Evolutionary conservation across 2,797 vertebrate species (phyloP), one percentile per base, ranked within the genome.

Genomic region (Todus mexicanus): DNA sequence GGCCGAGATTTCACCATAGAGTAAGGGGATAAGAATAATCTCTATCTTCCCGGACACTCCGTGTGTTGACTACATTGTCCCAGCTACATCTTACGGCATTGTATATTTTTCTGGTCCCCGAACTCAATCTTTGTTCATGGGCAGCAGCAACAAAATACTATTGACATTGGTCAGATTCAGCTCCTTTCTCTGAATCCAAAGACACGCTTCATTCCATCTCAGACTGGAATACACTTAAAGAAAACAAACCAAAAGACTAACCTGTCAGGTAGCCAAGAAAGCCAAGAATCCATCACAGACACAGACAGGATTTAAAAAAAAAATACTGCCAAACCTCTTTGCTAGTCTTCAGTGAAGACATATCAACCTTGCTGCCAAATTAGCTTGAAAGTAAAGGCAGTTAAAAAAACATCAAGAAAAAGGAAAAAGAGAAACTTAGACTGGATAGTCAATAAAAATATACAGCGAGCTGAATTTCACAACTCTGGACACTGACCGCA

Each of bases 231-330:
- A 90, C 31, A 33, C 16, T 20, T 54, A 2, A 66, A 60, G 59
- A 84, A 18, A 38, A 23, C 20, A 12, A 33, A 25, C 13, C 11
- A 35, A 27, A 27, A 37, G n/a, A 12, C 12, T 5, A 22, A 35
- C 19, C 15, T 85, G 65, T 69, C 51, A 43, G 37, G 57, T 70
- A 87, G 71, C 80, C 80, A 94, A 88, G 68, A 68, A 72, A 95
- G 75, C 57, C 81, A 83, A 71, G 57, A 94, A 90, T 56, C 79
- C 76, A 93, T 81, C 95, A 91, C 29, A 92, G 72, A 50, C 47
- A 79, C 35, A 89, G 74, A 90, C 48, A 80, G 31, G 27, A 33
- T 59, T 71, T 74, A 10, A n/a, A 20, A n/a, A 35, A 27, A 79
- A 90, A 89, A 80, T 72, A 91, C 50, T 88, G 77, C 66, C 84